phyloP scores from a whole-genome alignment of 92 coral and sea anemone genomes.

The Umimayanthus kanabou region DNA sequence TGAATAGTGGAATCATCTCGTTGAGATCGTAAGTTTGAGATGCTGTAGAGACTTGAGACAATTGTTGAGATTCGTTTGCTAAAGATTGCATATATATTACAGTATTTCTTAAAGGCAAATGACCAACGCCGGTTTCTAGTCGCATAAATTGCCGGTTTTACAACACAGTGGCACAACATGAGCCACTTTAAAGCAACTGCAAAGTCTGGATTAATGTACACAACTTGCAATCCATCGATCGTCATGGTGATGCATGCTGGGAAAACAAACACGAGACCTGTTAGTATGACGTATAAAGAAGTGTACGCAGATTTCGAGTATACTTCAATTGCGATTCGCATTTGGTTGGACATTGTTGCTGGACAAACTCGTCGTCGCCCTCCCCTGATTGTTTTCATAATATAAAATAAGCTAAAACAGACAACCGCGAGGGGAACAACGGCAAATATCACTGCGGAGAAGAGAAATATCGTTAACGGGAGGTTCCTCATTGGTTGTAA shows the following conservation, averaged over 20 bases:
- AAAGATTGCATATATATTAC: no score
- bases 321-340: slow-evolving; percentile 59
- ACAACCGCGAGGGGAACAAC: slow-evolving; percentile 58
- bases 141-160: slow-evolving; percentile 75
- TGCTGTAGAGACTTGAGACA: no score
- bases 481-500: slow-evolving; percentile 45
- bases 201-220: slow-evolving; percentile 47
- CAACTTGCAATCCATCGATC: slow-evolving; percentile 66
- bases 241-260: slow-evolving; percentile 81
- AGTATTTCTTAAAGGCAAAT: background rate
- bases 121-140: slow-evolving; percentile 15
- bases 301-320: slow-evolving; percentile 78
- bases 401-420: slow-evolving; percentile 62
- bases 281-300: slow-evolving; percentile 60
- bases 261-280: slow-evolving; percentile 75
- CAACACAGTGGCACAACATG: slow-evolving; percentile 86
- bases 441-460: slow-evolving; percentile 37
- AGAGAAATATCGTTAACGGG: slow-evolving; percentile 36
- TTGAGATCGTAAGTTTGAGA: background rate
- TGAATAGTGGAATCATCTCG: background rate
- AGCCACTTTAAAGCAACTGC: slow-evolving; percentile 65
- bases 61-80: no score
- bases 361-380: slow-evolving; percentile 59
- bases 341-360: slow-evolving; percentile 59
- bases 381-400: slow-evolving; percentile 48